Evolutionary conservation across 2,797 vertebrate genomes (phyloP).

Genomic region (Anguilla pacifica): DNA sequence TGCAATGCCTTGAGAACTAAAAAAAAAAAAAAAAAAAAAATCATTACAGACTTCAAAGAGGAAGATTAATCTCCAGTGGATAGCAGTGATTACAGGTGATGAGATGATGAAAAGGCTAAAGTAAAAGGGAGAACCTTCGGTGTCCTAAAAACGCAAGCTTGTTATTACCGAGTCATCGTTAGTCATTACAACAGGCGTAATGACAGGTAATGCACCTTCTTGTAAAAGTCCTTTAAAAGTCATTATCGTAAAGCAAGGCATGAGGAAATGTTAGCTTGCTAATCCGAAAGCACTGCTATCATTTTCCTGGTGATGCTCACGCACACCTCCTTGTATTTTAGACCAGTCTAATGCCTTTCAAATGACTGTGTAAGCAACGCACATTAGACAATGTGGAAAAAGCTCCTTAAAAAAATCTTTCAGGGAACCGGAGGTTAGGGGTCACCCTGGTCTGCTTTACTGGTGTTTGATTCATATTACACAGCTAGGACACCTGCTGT

Average conservation of each 20-base stretch:
- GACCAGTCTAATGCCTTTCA: background rate
- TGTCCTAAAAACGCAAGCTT: background rate
- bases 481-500: background rate
- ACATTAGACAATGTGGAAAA: background rate
- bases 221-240: background rate
- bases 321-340: background rate
- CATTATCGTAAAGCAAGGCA: background rate
- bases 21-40: background rate
- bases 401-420: background rate
- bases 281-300: background rate
- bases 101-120: slow-evolving; percentile 24
- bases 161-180: slow-evolving; percentile 9
- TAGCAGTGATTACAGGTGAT: slow-evolving; percentile 40
- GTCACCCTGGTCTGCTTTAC: too few species aligned
- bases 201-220: background rate
- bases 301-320: background rate
- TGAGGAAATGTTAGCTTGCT: background rate
- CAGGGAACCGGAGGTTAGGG: too few species aligned
- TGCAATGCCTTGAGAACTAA: slow-evolving; percentile 14
- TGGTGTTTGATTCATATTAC: background rate
- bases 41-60: slow-evolving; percentile 29
- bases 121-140: background rate
- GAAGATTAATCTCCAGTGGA: slow-evolving; percentile 29
- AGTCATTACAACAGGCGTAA: background rate
- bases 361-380: background rate